Base-by-base conservation (phyloP, 1,140 invertebrate species). In the Gonioctena quinquepunctata region DNA sequence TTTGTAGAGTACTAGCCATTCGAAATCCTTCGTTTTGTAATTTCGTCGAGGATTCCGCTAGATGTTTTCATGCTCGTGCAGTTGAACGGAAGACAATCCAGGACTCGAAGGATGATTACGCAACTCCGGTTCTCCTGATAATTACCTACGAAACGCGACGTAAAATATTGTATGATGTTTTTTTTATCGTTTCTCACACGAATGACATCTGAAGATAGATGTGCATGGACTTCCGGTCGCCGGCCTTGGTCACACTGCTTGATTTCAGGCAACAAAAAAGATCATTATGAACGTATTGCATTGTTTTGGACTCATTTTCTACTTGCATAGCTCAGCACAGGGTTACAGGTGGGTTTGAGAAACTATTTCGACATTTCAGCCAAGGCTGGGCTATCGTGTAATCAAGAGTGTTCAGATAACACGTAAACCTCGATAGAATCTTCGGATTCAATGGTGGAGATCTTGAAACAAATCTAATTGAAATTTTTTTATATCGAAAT, bases 121-220 rank as follows among this genome's bases (percentile, higher is more conserved):
- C 67, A 71, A 71, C 26, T 66, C 28, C 62, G 69, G 69, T 63
- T 71, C 61, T 72, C 52, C 70, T 65, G 18, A 70, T 72, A 73
- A 76, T 73, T 76, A 74, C 48, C 33, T 8, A 26, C 50, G 54
- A 65, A 62, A 68, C 57, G 68, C 61, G 59, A 76, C 63, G 62
- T 57, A 67, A 67, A 71, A 72, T 71, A 70, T 69, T 67, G 68
- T 76, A 70, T 73, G 61, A 63, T 66, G 33, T 23, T 70, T 70
- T 79, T 76, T 70, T 79, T 76, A 75, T 79, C 67, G 73, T 79
- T 80, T 80, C 76, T 79, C 78, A 80, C 73, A 79, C 75, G 79
- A 81, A 75, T 81, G 79, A 81, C 78, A 81, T 79, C 77, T 80
- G 72, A 78, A 81, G 80, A 80, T 80, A 66, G 78, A 81, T 81